Evolutionary conservation across 1,140 invertebrate genomes (phyloP).

Genomic region (Belonocnema kinseyi): DNA sequence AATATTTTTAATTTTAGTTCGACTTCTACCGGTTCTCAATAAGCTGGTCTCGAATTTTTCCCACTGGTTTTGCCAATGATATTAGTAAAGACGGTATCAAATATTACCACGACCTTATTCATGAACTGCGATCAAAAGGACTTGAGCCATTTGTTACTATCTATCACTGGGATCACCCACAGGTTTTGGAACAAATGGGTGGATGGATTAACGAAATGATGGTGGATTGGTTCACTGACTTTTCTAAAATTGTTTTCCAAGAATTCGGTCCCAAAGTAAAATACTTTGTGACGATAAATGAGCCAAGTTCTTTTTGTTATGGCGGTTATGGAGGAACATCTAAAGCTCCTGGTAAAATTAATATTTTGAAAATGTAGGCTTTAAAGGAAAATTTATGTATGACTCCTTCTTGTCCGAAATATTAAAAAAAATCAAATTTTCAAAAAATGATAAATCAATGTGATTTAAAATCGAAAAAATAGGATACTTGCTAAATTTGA

Average conservation of each 20-base stretch:
- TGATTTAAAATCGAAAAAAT: too few species aligned
- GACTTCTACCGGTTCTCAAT: slow-evolving; percentile 64
- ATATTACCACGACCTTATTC: slow-evolving; percentile 80
- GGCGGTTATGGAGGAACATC: slow-evolving; percentile 51
- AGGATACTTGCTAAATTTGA: too few species aligned
- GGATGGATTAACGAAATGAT: slow-evolving; percentile 79
- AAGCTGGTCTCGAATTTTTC: slow-evolving; percentile 63
- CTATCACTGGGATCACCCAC: slow-evolving; percentile 79
- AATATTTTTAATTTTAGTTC: slow-evolving; percentile 42
- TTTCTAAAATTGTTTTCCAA: slow-evolving; percentile 73
- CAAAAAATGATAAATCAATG: too few species aligned
- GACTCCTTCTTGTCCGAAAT: too few species aligned
- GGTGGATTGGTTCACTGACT: slow-evolving; percentile 77
- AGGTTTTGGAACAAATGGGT: slow-evolving; percentile 77
- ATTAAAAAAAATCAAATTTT: too few species aligned
- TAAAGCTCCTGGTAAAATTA: slow-evolving; percentile 51
- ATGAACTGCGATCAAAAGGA: slow-evolving; percentile 76
- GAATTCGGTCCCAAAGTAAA: slow-evolving; percentile 73
- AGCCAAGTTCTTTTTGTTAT: slow-evolving; percentile 69
- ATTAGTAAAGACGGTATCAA: slow-evolving; percentile 72
- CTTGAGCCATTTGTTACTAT: slow-evolving; percentile 78
- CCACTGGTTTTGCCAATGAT: slow-evolving; percentile 49
- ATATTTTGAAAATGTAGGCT: too few species aligned
- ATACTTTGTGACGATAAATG: slow-evolving; percentile 74
- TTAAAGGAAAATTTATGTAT: too few species aligned